Evolutionary conservation across 2,888 invertebrate species (phyloP), one percentile per base, ranked within the genome.

Genomic region (Eupithecia inturbata): DNA sequence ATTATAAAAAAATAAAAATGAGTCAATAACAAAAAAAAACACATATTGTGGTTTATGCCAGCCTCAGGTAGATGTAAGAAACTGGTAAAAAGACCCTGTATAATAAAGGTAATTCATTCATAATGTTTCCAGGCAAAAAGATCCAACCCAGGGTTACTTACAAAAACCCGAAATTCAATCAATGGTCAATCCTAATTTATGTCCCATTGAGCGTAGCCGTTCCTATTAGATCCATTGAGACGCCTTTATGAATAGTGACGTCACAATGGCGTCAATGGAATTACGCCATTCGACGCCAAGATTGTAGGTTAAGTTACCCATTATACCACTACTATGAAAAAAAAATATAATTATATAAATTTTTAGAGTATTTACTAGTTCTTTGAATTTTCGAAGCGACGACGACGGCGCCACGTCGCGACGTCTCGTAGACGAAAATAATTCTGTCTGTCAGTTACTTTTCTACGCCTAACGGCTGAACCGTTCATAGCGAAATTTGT

Each of bases 221-320:
- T 22, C 39, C 39, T 36, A 39, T 41, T 39, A 66, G 66, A 41
- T 66, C 45, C 53, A 63, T 68, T 68, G 72, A 67, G 66, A 63
- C 66, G 53, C 39, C 66, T 41, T 66, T 26, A 36, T 64, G 39
- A 66, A n/a, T 39, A 39, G 67, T 67, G 72, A 64, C 72, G 68
- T 68, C 45, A 68, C 68, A 72, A 72, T 72, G 68, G 67, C 68
- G 67, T 33, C 68, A 26, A n/a, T 36, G 31, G 7, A 57, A 72
- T 68, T 68, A 71, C 41, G 60, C 36, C 16, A 62, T 71, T 67
- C 57, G n/a, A 41, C 36, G 68, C 72, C 68, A 49, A 62, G 63
- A 72, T 72, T 72, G 72, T 66, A 39, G 66, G 39, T 66, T 41
- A 36, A 6, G 33, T 22, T 64, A 33, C n/a, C 63, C 63, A 33